Evolutionary conservation across 2,797 vertebrate genomes (phyloP), one percentile per base, ranked within the genome.

Genomic region (Dallia pectoralis): DNA sequence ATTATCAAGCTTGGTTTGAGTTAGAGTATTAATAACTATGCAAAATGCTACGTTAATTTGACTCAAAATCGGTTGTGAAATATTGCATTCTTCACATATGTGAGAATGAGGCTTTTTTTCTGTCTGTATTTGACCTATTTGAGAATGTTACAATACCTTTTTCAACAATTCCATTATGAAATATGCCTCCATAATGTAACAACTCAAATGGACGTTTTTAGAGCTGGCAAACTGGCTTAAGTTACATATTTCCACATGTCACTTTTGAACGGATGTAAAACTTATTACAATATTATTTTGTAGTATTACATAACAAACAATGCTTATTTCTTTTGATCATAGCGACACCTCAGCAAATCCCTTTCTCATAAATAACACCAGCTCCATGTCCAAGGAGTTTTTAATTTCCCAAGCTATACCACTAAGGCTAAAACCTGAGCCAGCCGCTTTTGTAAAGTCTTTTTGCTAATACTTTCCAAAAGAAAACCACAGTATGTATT

Each of bases 231-330:
- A 59, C n/a, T 49, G 68, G 8, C 1, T 19, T 36, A 3, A 36
- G 51, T n/a, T 70, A 40, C 49, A 56, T 25, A 70, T 70, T 70
- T 56, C 56, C 51, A 56, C 30, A 56, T 11, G 12, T 56, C 29
- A 59, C 68, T 12, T 36, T 44, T 4, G 56, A 70, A 16, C 30
- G 8, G 33, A 33, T 47, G 22, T 71, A 16, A 29, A 44, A 44
- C 2, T 44, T 9, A 11, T 44, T 44, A 44, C 40, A 11, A 12
- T 44, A 44, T 18, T 14, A 71, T 44, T n/a, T 62, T 32, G 44
- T 74, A 63, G 59, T 68, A 32, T 63, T 16, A 53, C 48, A 51
- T 56, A 73, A 70, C 64, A 16, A 59, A 64, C 48, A 69, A 44
- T 15, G 27, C 30, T 48, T 16, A 70, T 70, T 53, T 70, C 29